Conservation (phyloP, 1,140 invertebrate species). For the Lysiphlebus fabarum region DNA sequence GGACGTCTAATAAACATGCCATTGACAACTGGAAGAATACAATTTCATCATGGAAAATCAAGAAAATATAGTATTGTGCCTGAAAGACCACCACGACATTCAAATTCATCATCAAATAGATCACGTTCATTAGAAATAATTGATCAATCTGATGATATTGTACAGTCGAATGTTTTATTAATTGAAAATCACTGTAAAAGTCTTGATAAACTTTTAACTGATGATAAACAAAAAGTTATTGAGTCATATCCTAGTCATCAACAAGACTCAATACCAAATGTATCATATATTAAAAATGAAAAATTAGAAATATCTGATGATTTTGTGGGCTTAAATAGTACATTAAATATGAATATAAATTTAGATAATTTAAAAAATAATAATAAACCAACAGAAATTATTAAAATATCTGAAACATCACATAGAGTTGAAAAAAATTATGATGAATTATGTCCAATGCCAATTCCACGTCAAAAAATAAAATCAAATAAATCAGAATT, state of each 20-base stretch:
- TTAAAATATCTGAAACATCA: constrained; percentile 7
- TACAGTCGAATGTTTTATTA: constrained; percentile 18
- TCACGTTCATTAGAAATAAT: constrained; percentile 41
- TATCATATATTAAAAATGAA: not conserved
- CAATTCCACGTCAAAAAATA: constrained; percentile 23
- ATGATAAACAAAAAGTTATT: constrained; percentile 34
- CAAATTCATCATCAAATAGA: constrained; percentile 31
- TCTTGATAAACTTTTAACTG: constrained; percentile 64
- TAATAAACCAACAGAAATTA: constrained; percentile 17
- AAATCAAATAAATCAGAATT: constrained; percentile 11
- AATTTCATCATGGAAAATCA: constrained; percentile 38
- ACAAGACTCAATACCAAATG: not conserved
- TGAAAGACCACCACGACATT: constrained; percentile 38
- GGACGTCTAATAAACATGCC: constrained; percentile 55
- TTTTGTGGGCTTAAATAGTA: too few species aligned
- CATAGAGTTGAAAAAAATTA: constrained; percentile 30
- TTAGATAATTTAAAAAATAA: not conserved
- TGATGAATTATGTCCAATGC: constrained; percentile 29
- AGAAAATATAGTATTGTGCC: constrained; percentile 32
- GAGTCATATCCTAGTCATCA: constrained; percentile 16
- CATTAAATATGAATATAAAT: not conserved
- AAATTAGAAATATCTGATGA: not conserved
- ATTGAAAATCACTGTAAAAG: constrained; percentile 62
- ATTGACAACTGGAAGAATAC: constrained; percentile 39
- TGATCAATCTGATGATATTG: constrained; percentile 31